Base-by-base conservation (phyloP, 2,797 vertebrate genomes). In the Nyctibius grandis region DNA sequence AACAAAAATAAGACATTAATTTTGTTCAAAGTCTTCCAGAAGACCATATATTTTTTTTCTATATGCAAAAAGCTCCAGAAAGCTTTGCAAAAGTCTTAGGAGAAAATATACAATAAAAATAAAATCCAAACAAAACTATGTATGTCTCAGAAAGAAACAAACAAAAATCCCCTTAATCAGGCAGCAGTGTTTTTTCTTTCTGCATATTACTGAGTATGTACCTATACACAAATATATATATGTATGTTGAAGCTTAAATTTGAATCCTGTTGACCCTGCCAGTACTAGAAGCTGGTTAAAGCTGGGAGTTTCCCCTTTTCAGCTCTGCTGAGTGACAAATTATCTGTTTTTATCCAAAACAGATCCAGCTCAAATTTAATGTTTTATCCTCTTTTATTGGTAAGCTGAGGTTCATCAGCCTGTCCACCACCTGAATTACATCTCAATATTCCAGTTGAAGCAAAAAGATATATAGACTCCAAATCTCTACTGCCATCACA, bases 1-100 rank as follows among this genome's bases (percentile, higher is more conserved):
- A 42, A 11, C 1, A 40, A 8, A 11, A 72, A 11, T 5, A 9
- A 56, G 12, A 36, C 8, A 8, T 31, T 0, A 60, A 11, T 69
- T 29, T 88, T 78, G 3, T 48, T 88, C 45, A 44, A 48, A 88
- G n/a, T 38, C 17, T 67, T 63, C 17, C 15, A 47, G 61, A 84
- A 94, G 7, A 3, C 6, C 5, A 20, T 4, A 4, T 8, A 5
- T 44, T 60, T 20, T 64, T 68, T 85, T 47, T 4, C 7, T 34
- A 11, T 14, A 34, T 34, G 15, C 20, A 65, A 63, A 91, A 91
- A 56, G 1, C 6, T 64, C 6, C 21, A 68, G 21, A 78, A 91
- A 75, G 9, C 4, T 68, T 77, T 72, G 31, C 33, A 64, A 15
- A 89, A 64, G 4, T 20, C 42, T 84, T 84, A 59, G 5, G 4